phyloP scores from a whole-genome alignment of 2,797 vertebrate species.

The Sebastiscus albofasciatus region DNA sequence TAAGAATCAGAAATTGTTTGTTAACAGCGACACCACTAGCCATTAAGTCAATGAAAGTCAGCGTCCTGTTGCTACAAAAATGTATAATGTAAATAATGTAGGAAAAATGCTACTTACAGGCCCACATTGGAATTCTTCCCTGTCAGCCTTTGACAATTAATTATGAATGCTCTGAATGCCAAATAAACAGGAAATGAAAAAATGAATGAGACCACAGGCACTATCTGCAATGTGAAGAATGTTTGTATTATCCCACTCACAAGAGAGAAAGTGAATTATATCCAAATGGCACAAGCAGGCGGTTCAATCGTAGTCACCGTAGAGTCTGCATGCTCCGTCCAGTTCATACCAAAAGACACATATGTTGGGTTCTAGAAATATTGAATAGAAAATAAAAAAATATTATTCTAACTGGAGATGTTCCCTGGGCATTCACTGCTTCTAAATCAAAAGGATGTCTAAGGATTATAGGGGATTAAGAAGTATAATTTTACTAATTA shows the following conservation, averaged over 20 bases:
- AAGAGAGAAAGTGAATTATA: background rate
- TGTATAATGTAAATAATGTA: background rate
- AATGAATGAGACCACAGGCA: conserved; percentile 19
- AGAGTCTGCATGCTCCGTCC: background rate
- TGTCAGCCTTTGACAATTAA: conserved; percentile 12
- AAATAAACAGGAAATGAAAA: conserved; percentile 38
- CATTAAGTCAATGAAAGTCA: too few species aligned
- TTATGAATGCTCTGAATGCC: background rate
- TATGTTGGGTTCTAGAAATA: background rate
- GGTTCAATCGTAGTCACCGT: background rate
- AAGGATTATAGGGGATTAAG: background rate
- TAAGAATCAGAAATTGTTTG: too few species aligned
- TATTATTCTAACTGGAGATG: background rate
- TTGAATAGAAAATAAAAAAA: background rate
- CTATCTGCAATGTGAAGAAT: conserved; percentile 3
- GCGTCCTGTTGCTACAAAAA: background rate
- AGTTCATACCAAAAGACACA: background rate
- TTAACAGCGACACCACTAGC: too few species aligned
- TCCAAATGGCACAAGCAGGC: conserved; percentile 1
- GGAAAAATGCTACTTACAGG: background rate
- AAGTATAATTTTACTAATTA: conserved; percentile 2
- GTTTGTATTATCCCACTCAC: conserved; percentile 18
- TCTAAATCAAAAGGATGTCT: background rate
- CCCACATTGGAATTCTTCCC: background rate
- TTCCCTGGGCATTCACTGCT: background rate